Percentiles rank a stretch among this genome's conserved stretches.
Conservation (phyloP, 2,888 invertebrate species). For the Drosophila kambysellisi region DNA sequence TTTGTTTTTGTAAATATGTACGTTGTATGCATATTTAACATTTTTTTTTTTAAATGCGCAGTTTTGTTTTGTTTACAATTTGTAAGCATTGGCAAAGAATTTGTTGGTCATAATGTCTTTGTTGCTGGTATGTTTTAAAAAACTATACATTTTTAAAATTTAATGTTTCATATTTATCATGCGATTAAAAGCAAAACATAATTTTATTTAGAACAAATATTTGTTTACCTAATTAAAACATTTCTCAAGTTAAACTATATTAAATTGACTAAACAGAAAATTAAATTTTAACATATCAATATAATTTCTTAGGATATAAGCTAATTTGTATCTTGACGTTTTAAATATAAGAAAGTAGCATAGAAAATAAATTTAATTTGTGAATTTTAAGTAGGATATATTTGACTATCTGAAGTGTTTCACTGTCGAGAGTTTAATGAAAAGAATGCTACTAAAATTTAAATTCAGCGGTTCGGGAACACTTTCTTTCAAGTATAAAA, state of each 20-base stretch:
- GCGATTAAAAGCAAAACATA: neutral
- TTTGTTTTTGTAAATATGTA: neutral
- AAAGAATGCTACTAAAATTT: neutral
- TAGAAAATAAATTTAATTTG: neutral
- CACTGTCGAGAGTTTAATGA: neutral
- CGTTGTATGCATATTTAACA: neutral
- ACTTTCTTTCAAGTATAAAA: neutral
- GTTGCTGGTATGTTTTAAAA: neutral
- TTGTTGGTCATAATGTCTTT: neutral
- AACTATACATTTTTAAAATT: neutral
- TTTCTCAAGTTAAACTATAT: neutral
- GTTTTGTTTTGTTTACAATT: neutral
- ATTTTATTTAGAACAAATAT: neutral
- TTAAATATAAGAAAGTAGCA: neutral
- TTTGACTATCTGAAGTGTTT: neutral
- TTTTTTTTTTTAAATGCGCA: slow-evolving; percentile 5
- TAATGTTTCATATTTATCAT: neutral
- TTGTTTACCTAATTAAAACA: neutral
- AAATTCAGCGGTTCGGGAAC: neutral
- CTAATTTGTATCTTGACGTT: neutral
- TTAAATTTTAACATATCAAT: neutral
- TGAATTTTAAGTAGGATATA: neutral
- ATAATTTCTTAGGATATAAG: neutral
- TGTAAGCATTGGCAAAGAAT: neutral
- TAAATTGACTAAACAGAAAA: neutral